Evolutionary conservation across 1,140 invertebrate genomes (phyloP), one percentile per base, ranked within the genome.

Genomic region (Telenomus remus): DNA sequence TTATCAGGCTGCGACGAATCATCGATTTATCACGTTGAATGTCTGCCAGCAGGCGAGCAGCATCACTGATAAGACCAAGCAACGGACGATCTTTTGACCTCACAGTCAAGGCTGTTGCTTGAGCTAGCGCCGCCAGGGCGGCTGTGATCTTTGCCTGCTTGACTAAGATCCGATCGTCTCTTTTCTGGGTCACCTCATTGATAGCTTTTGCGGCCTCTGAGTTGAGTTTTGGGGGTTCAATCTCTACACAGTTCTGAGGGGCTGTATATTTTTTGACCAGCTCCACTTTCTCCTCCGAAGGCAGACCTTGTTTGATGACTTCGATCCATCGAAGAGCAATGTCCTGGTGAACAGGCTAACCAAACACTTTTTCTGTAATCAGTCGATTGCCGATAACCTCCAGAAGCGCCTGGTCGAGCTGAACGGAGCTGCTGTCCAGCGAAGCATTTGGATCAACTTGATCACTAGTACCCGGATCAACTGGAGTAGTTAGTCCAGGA

Each of bases 141-240:
- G 53, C 65, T n/a, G 66, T 43, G 14, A 76, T 48, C 51, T 71
- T 76, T 9, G 27, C n/a, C 43, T 78, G 76, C 14, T 78, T 78
- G 0, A 16, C 35, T 0, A 65, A 33, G 16, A 78, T 73, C 5
- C 76, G 64, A 5, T 46, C 49, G 15, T 39, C 37, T 39, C 37
- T 39, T 9, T 39, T 39, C 37, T 39, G 3, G 1, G n/a, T 39
- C 37, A n/a, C 37, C 1, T 39, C 37, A 9, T n/a, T n/a, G n/a
- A 39, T 11, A 39, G 9, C 37, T 39, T 3, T 3, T n/a, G 3
- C 9, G 8, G 9, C n/a, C n/a, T 39, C 37, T 11, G 37, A 2
- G 37, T 39, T 39, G 37, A 39, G 37, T 39, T 39, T 39, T n/a
- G 37, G 9, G 1, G 37, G 37, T 39, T 39, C 37, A 11, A 39